Evolutionary conservation across 2,888 invertebrate species (phyloP).

Genomic region (Agriopis leucophaearia): DNA sequence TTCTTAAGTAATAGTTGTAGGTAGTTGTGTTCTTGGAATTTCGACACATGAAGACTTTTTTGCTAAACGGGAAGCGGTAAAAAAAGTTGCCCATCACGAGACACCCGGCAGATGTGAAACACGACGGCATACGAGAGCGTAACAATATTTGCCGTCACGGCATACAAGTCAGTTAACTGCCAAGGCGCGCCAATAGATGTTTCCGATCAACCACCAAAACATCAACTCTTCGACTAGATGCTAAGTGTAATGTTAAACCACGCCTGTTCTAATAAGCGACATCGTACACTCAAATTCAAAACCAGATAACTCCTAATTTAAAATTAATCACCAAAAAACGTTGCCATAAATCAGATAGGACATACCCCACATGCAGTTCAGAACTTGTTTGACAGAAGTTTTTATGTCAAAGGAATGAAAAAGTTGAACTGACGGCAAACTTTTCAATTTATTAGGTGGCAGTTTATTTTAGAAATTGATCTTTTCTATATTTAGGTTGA

Average conservation of each 20-base stretch:
- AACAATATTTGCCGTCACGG: too few species aligned
- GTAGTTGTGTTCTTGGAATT: too few species aligned
- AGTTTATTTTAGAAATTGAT: conserved; percentile 29
- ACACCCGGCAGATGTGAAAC: too few species aligned
- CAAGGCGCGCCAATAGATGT: too few species aligned
- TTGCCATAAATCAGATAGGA: conserved; percentile 73
- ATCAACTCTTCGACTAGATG: too few species aligned
- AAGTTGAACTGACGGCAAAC: conserved; percentile 49
- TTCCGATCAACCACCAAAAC: too few species aligned
- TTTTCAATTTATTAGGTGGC: conserved; percentile 52
- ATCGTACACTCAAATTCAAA: conserved; percentile 36
- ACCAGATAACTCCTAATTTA: conserved; percentile 73
- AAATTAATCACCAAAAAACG: conserved; percentile 74
- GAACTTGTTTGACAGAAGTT: conserved; percentile 52
- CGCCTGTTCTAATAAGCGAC: conserved; percentile 12
- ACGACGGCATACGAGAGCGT: too few species aligned
- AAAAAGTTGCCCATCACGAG: too few species aligned
- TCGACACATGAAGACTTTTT: too few species aligned
- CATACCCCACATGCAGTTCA: conserved; percentile 60
- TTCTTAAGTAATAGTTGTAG: too few species aligned
- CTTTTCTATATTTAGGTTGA: conserved; percentile 3
- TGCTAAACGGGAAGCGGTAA: too few species aligned
- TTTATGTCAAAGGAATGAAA: conserved; percentile 54
- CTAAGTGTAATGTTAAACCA: not conserved
- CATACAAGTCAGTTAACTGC: too few species aligned